Evolutionary conservation across 92 coral and sea anemone species (phyloP).

Genomic region (Desmophyllum pertusum): DNA sequence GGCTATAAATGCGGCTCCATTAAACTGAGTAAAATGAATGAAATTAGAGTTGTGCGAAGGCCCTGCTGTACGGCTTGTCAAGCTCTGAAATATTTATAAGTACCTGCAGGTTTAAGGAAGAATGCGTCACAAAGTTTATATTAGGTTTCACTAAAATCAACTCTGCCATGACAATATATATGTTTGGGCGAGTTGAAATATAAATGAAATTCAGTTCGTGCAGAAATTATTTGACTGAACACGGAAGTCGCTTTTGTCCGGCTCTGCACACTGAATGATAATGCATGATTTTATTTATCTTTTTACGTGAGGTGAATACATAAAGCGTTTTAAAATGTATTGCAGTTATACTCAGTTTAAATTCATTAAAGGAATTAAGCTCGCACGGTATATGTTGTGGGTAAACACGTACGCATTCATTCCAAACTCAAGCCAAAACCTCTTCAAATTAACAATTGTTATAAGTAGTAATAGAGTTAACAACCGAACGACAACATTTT

Average conservation of each 20-base stretch:
- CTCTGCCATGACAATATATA: not conserved
- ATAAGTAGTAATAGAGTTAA: slow-evolving; percentile 30
- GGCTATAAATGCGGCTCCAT: not conserved
- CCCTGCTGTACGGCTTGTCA: slow-evolving; percentile 18
- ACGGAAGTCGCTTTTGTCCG: not conserved
- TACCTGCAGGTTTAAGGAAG: slow-evolving; percentile 29
- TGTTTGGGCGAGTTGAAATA: not conserved
- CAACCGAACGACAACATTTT: slow-evolving; percentile 27
- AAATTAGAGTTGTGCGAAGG: slow-evolving; percentile 37
- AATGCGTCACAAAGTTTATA: not conserved
- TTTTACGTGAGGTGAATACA: not conserved
- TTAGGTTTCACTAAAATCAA: not conserved
- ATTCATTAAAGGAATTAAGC: slow-evolving; percentile 10
- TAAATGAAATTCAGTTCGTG: not conserved
- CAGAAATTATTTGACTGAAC: not conserved
- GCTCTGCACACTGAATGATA: not conserved
- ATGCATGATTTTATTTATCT: too few relatives aligned
- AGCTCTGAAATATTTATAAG: slow-evolving; percentile 34
- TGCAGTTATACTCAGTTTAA: not conserved
- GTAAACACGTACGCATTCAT: not conserved
- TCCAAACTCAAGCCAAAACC: slow-evolving; percentile 13
- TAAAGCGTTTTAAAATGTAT: not conserved
- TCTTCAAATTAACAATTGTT: slow-evolving; percentile 32
- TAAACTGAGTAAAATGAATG: slow-evolving; percentile 25
- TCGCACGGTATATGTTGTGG: not conserved